Base-by-base conservation (phyloP, 1,140 invertebrate species). In the Rhyacophila brunnea region DNA sequence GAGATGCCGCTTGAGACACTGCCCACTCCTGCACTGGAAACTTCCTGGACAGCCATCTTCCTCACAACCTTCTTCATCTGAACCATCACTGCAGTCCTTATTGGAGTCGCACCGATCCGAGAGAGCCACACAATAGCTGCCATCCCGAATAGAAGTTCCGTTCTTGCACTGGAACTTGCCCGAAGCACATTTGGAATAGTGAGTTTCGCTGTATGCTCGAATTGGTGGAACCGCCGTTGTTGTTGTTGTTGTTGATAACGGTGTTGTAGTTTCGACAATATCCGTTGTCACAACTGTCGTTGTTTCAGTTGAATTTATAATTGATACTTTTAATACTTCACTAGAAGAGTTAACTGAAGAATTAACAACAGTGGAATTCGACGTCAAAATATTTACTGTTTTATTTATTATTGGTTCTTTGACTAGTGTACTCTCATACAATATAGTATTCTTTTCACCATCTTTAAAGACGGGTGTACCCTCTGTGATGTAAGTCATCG, bases 1-100 rank as follows among this genome's bases (percentile, higher is more conserved):
- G 17, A 88, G 75, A 63, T 85, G 77, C 54, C 84, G 71, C 59
- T 81, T 85, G 13, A 92, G 81, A 67, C 90, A 92, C 65, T 86
- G 82, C 11, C 88, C 87, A 71, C 80, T 87, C 2, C 72, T 69
- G 68, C 89, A 92, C 66, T 83, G 73, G 71, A 85, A 87, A 59
- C 85, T 85, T 34, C 80, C 80, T 11, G 75, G 80, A 68, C 85
- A 87, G 18, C 74, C 72, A 50, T 81, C 73, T 65, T 80, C 69
- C 44, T 77, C 67, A 63, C 85, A 87, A n/a, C 79, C 75, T 2
- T 75, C 34, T 69, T 87, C 85, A 69, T 87, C 85, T 9, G 84
- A 85, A 14, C 79, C 82, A 66, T 87, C 85, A 0, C 76, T 81
- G 66, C 85, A 87, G 63, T 87, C 84, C 28, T 76, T 76, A 49